phyloP scores from a whole-genome alignment of 2,888 invertebrate species.

The Eupeodes latifasciatus region DNA sequence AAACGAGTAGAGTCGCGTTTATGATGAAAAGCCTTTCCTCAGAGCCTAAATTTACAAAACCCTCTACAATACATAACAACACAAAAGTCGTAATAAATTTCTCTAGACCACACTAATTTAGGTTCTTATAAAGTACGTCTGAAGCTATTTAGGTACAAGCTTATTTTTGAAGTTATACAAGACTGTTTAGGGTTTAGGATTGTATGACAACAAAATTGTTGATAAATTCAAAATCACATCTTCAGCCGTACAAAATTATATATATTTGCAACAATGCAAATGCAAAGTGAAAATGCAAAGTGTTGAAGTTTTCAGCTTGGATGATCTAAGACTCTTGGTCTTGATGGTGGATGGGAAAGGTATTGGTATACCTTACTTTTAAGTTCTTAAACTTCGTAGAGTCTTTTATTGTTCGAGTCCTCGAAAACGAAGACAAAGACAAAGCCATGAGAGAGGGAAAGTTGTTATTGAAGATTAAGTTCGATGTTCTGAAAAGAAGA shows the following conservation, averaged over 20 bases:
- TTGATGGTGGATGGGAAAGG: neutral
- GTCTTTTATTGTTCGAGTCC: neutral
- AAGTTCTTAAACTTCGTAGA: neutral
- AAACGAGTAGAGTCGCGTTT: conserved; percentile 68
- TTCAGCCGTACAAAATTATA: conserved; percentile 39
- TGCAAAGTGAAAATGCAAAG: conserved; percentile 27
- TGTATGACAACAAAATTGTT: conserved; percentile 57
- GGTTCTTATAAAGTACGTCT: neutral
- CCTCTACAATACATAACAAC: neutral
- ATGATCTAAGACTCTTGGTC: neutral
- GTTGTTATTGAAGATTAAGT: conserved; percentile 39
- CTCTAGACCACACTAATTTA: conserved; percentile 19
- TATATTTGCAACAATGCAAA: neutral
- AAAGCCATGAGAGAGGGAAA: conserved; percentile 8
- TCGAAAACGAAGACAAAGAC: neutral
- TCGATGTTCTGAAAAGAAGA: conserved; percentile 63
- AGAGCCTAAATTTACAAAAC: conserved; percentile 3
- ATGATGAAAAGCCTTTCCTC: conserved; percentile 56
- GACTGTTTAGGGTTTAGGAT: neutral
- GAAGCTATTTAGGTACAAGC: neutral
- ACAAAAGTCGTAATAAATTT: conserved; percentile 67
- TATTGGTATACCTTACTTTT: neutral
- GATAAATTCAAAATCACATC: conserved; percentile 55
- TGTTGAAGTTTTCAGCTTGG: conserved; percentile 47
- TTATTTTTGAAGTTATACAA: too few relatives aligned